phyloP scores from a whole-genome alignment of 2,797 vertebrate genomes.

The Propithecus deckenii region DNA sequence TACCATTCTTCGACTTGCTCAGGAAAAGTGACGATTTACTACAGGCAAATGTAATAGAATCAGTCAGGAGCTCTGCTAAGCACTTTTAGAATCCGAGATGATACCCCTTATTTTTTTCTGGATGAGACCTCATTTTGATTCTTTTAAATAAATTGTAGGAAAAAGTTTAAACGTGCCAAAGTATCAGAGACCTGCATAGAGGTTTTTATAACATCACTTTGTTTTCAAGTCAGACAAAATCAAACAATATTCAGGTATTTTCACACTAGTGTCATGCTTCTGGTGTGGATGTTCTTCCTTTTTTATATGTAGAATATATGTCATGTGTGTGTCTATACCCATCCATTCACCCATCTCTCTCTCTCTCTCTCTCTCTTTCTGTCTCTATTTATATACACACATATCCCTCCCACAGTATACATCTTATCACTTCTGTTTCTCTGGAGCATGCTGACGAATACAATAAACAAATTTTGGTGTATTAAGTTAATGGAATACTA shows the following conservation, averaged over 20 bases:
- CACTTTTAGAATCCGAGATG: neutral
- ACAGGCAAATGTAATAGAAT: neutral
- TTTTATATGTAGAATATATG: neutral
- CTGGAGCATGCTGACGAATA: too few relatives aligned
- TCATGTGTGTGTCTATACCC: neutral
- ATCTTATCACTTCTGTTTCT: neutral
- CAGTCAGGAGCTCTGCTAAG: too few relatives aligned
- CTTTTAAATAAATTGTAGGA: neutral
- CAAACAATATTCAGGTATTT: neutral
- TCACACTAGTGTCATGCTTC: neutral
- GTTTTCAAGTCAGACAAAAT: neutral
- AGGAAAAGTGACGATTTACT: neutral
- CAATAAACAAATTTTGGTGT: too few relatives aligned
- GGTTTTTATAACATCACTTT: neutral
- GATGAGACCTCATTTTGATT: neutral
- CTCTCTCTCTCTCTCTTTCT: neutral
- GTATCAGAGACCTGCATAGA: neutral
- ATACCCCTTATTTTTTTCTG: neutral
- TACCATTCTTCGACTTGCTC: too few relatives aligned
- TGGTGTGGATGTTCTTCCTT: neutral
- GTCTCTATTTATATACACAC: too few relatives aligned
- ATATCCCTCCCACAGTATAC: neutral
- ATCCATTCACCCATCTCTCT: too few relatives aligned
- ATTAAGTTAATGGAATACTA: too few relatives aligned
- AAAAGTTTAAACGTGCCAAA: neutral